phyloP scores from a whole-genome alignment of 2,797 vertebrate genomes.

The Dendrocincla fuliginosa region DNA sequence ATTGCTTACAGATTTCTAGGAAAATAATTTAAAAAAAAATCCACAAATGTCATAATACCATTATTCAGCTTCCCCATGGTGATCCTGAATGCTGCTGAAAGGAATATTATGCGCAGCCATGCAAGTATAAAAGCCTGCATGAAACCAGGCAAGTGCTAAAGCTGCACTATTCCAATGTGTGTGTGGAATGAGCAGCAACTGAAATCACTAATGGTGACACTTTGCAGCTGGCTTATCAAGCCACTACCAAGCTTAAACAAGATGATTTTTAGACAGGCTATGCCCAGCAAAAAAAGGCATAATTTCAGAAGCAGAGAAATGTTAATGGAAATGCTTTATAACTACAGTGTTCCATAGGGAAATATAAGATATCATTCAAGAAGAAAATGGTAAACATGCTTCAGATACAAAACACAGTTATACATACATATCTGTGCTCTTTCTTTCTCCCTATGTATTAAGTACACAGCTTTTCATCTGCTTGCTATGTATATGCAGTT shows the following conservation, averaged over 20 bases:
- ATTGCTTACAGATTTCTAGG: neutral
- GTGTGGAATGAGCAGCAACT: neutral
- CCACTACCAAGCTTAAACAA: neutral
- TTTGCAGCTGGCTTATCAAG: neutral
- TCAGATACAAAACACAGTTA: neutral
- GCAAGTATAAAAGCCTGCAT: neutral
- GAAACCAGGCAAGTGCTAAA: neutral
- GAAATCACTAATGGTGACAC: neutral
- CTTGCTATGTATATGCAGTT: neutral
- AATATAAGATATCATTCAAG: neutral
- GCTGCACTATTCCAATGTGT: neutral
- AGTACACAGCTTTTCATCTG: neutral
- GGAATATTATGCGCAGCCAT: neutral
- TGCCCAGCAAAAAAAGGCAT: neutral
- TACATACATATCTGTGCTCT: accelerated
- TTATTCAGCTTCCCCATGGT: neutral
- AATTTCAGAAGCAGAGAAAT: neutral
- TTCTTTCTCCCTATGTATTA: neutral
- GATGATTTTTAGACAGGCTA: neutral
- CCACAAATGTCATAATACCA: neutral
- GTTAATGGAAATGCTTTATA: neutral
- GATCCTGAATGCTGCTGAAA: constrained; percentile 11
- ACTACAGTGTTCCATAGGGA: accelerated
- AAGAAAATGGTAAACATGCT: neutral
- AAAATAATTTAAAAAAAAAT: neutral